A percentile compares a stretch with the other conserved stretches of the same genome.
phyloP scores from a whole-genome alignment of 1,140 invertebrate genomes.

The silkworm (Bombyx mori) region ASM3026992v2 NC_085131.1:11421501-11422000 shows the following conservation, averaged over 20 bases:
- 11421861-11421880: constrained; percentile 70
- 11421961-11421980: constrained; percentile 30
- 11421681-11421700: constrained; percentile 34
- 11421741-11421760: constrained; percentile 17
- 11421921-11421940: constrained; percentile 10
- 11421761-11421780: background rate
- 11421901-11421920: constrained; percentile 61
- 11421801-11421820: constrained; percentile 6
- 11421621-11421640: too few species aligned
- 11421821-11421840: constrained; percentile 40
- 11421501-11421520: constrained; percentile 35
- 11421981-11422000: constrained; percentile 37
- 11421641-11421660: too few species aligned
- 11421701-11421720: constrained; percentile 46
- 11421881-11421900: constrained; percentile 71
- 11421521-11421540: constrained; percentile 54
- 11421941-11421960: constrained; percentile 13
- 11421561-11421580: constrained; percentile 59
- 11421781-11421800: background rate
- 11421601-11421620: too few species aligned
- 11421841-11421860: constrained; percentile 60
- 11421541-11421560: constrained; percentile 53
- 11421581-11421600: constrained; percentile 37
- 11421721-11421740: constrained; percentile 16
- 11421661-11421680: constrained; percentile 1